Conservation (phyloP, 30 jellyfish, hydroid and myxozoan genomes). For the Nemopilema nomurai region DNA sequence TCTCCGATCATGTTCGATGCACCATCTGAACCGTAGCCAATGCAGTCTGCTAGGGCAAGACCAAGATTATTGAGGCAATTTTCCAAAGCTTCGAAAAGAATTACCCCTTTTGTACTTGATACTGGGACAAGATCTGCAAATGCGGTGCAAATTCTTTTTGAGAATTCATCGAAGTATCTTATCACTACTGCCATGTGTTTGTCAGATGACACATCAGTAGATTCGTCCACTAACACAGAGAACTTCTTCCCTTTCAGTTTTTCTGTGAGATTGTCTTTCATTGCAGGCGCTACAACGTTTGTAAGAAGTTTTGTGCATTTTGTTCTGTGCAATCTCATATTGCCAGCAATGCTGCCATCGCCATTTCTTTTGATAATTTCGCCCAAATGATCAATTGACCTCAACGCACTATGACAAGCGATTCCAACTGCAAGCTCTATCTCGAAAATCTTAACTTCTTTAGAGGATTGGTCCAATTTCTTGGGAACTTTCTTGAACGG, state of each 20-base stretch:
- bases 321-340: conserved; percentile 50
- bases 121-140: conserved; percentile 55
- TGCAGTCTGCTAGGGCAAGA: conserved; percentile 41
- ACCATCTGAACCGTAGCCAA: conserved; percentile 50
- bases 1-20: conserved; percentile 71
- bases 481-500: conserved; percentile 20
- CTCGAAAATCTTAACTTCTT: conserved; percentile 29
- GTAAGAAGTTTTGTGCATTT: conserved; percentile 57
- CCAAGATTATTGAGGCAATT: conserved; percentile 30
- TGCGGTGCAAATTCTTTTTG: conserved; percentile 26
- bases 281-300: conserved; percentile 61
- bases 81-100: conserved; percentile 28
- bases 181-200: conserved; percentile 49
- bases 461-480: conserved; percentile 12
- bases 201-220: conserved; percentile 53
- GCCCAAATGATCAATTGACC: conserved; percentile 61
- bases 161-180: conserved; percentile 15
- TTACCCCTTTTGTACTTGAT: conserved; percentile 35
- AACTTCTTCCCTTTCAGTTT: conserved; percentile 44
- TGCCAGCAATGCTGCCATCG: conserved; percentile 46
- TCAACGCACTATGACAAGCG: conserved; percentile 61
- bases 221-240: conserved; percentile 49
- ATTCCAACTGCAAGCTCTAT: conserved; percentile 5
- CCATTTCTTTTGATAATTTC: conserved; percentile 42
- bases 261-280: conserved; percentile 38